These are phyloP conservation scores for Octodon degus DNA, from an alignment of 2,113 vertebrate species.

Conservation along the genomic window DNA sequence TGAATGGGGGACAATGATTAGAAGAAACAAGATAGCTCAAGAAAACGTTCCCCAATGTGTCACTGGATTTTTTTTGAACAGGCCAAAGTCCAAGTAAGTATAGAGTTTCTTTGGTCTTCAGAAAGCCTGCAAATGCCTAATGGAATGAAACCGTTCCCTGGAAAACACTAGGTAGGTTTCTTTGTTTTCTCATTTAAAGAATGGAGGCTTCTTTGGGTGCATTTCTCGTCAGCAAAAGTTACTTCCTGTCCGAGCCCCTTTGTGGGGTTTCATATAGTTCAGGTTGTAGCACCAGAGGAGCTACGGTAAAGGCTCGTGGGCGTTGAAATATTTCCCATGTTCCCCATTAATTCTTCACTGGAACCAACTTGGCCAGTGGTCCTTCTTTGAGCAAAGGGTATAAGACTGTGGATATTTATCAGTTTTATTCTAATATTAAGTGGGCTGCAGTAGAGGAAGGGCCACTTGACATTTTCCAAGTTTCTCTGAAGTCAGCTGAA, in stretches of 20 bases:
- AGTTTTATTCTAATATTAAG: constrained; percentile 23
- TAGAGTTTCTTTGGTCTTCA: constrained; percentile 81
- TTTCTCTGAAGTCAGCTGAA: constrained; percentile 25
- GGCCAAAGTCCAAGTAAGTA: constrained; percentile 82
- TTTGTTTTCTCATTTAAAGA: constrained; percentile 82
- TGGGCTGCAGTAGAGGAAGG: neutral
- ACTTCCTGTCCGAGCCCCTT: constrained; percentile 5
- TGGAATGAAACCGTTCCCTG: constrained; percentile 77
- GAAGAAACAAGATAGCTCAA: constrained; percentile 88
- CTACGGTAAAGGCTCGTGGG: constrained; percentile 19
- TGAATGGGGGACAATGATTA: constrained; percentile 88
- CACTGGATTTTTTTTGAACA: constrained; percentile 83
- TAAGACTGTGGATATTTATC: neutral
- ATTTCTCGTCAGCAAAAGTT: constrained; percentile 73
- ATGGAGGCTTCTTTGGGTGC: constrained; percentile 72
- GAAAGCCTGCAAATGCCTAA: constrained; percentile 78
- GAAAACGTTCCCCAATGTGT: constrained; percentile 87
- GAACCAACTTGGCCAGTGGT: neutral
- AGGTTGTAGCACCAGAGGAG: constrained; percentile 45
- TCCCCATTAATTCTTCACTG: neutral
- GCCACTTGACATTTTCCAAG: neutral
- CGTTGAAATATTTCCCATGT: constrained; percentile 48
- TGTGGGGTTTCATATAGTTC: constrained; percentile 57
- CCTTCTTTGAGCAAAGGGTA: neutral
- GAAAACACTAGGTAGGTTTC: constrained; percentile 75